Percentiles rank a stretch among this genome's conserved stretches.
Conservation (phyloP, 2,888 invertebrate species). For the Helobdella robusta region DNA sequence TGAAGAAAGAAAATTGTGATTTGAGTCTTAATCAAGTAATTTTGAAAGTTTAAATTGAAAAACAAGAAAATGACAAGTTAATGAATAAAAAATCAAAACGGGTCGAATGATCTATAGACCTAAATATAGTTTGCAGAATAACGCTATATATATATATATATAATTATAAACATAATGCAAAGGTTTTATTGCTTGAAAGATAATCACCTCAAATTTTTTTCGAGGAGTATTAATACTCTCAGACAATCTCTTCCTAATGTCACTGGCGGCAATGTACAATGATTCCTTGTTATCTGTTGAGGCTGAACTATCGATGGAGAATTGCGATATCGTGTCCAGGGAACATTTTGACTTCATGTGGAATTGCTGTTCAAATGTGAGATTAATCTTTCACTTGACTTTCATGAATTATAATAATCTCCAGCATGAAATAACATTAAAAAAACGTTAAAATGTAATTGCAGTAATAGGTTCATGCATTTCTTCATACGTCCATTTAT, state of each 20-base stretch:
- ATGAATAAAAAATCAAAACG: not conserved
- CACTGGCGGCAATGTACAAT: conserved; percentile 67
- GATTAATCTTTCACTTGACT: not conserved
- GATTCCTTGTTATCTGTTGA: conserved; percentile 62
- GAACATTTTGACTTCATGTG: conserved; percentile 40
- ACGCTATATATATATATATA: no score
- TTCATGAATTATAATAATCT: not conserved
- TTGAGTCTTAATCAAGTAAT: no score
- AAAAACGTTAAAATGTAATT: no score
- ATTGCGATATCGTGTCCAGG: conserved; percentile 74
- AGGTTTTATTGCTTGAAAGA: not conserved
- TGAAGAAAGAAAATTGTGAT: no score
- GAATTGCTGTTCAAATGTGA: conserved; percentile 24
- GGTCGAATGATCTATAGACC: not conserved
- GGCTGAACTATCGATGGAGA: conserved; percentile 65
- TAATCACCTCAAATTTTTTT: conserved; percentile 55
- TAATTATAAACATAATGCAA: no score
- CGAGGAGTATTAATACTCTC: conserved; percentile 63
- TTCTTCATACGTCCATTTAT: no score
- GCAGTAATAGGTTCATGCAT: no score
- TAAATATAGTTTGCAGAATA: no score
- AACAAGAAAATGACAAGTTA: no score
- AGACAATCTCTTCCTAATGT: conserved; percentile 71
- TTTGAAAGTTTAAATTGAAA: no score
- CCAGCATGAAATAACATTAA: no score